Conservation (phyloP, 1,140 invertebrate species). For the Papilio xuthus region DNA sequence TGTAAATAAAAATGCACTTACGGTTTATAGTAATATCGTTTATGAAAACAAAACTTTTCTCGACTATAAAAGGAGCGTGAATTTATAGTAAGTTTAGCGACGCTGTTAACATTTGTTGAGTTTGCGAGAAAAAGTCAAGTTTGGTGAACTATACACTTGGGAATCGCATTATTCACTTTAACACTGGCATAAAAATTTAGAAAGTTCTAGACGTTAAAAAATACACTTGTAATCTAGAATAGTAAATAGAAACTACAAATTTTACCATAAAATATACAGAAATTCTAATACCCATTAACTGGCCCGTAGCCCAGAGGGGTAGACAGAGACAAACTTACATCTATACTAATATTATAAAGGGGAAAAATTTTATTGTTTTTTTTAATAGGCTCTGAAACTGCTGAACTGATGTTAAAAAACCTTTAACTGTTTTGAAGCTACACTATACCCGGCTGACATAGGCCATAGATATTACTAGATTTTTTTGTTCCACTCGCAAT, state of each 20-base stretch:
- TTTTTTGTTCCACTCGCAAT: too few relatives aligned
- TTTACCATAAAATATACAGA: background rate
- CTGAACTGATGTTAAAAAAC: too few relatives aligned
- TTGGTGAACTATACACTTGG: conserved; percentile 8
- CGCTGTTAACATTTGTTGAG: background rate
- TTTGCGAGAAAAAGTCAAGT: background rate
- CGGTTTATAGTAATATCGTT: background rate
- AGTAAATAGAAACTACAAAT: too few relatives aligned
- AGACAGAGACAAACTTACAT: too few relatives aligned
- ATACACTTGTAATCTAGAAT: background rate
- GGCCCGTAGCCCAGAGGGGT: too few relatives aligned
- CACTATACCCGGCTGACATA: too few relatives aligned
- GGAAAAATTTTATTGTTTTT: too few relatives aligned
- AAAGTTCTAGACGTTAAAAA: background rate
- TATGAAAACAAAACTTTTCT: background rate
- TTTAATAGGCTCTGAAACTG: too few relatives aligned
- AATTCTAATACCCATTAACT: too few relatives aligned
- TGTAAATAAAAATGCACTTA: background rate
- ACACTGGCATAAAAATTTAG: background rate
- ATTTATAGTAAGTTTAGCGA: background rate
- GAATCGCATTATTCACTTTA: background rate
- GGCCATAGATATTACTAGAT: too few relatives aligned
- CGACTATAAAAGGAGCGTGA: background rate
- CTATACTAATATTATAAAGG: too few relatives aligned
- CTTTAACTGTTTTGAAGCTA: too few relatives aligned